Percentiles rank a stretch among this genome's conserved stretches.
Evolutionary conservation across 1,140 invertebrate genomes (phyloP).

Genomic region (Anastrepha ludens): DNA sequence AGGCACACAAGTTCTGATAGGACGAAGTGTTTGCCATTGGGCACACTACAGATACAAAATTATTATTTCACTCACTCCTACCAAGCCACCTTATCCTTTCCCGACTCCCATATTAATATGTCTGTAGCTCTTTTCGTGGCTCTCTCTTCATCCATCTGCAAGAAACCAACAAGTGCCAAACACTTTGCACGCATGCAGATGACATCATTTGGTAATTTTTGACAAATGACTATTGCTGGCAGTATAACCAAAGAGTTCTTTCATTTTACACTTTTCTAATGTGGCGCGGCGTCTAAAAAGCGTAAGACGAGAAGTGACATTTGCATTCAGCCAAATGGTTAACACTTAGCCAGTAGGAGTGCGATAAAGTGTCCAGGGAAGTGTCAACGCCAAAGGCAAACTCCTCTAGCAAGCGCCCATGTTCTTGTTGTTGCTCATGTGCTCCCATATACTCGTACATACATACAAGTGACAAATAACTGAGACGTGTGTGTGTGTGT

Average conservation of each 20-base stretch:
- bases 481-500: neutral
- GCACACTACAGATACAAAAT: too few relatives aligned
- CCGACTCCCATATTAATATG: too few relatives aligned
- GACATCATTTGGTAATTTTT: constrained; percentile 50
- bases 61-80: too few relatives aligned
- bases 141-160: neutral
- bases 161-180: constrained; percentile 34
- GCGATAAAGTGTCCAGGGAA: constrained; percentile 14
- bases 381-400: constrained; percentile 23
- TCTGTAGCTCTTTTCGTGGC: neutral
- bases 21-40: too few relatives aligned
- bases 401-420: neutral
- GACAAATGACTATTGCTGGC: constrained; percentile 34
- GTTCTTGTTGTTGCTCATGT: too few relatives aligned
- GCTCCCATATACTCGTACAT: neutral
- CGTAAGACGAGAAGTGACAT: constrained; percentile 47
- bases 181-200: constrained; percentile 26
- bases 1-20: too few relatives aligned
- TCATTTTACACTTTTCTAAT: neutral
- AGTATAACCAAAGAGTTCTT: neutral
- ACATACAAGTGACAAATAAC: neutral
- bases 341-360: neutral
- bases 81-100: too few relatives aligned
- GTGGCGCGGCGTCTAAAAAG: neutral
- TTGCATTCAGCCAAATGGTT: constrained; percentile 38